Base-by-base conservation (phyloP, 2,888 invertebrate species). In the Philereme transversata region DNA sequence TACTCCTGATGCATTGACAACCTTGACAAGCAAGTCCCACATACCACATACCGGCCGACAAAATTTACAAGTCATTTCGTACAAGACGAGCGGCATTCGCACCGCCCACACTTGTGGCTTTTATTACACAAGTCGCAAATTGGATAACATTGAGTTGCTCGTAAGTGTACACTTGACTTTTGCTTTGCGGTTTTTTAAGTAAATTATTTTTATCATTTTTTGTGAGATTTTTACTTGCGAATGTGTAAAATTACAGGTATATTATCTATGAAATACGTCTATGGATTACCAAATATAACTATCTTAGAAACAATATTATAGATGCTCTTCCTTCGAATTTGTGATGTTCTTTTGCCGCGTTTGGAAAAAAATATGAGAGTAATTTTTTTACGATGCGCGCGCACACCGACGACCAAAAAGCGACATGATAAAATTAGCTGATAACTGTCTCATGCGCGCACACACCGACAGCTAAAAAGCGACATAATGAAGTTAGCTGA, bases 1-100 rank as follows among this genome's bases (percentile, higher is more conserved):
- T 7, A 51, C n/a, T 44, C 10, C 36, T 34, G 40, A 11, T 50
- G 64, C 60, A 72, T 68, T 69, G 60, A 57, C 65, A 77, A 73
- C 84, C 85, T 84, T 84, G 79, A 68, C 71, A 66, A 71, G 63
- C 71, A 66, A 71, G 63, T 66, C 77, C 78, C 76, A 67, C 77
- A 64, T 64, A 68, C 71, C 67, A 74, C 74, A 57, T 69, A 54
- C 59, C 67, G 49, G 50, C 55, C 56, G 59, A 68, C 11, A 44
- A 62, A 66, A 64, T 59, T 71, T 67, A 68, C 57, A 51, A 63
- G 54, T 52, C 51, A 62, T 57, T 67, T 62, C 40, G 61, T 68
- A 68, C 65, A 63, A 68, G 72, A 74, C 70, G 69, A 72, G 73
- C 68, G 73, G 71, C 74, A 78, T 79, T 79, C 74, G 68, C 51